These are phyloP conservation scores for Tetramorium alpestre DNA, from an alignment of 1,140 invertebrate species.

Conservation along the genomic window DNA sequence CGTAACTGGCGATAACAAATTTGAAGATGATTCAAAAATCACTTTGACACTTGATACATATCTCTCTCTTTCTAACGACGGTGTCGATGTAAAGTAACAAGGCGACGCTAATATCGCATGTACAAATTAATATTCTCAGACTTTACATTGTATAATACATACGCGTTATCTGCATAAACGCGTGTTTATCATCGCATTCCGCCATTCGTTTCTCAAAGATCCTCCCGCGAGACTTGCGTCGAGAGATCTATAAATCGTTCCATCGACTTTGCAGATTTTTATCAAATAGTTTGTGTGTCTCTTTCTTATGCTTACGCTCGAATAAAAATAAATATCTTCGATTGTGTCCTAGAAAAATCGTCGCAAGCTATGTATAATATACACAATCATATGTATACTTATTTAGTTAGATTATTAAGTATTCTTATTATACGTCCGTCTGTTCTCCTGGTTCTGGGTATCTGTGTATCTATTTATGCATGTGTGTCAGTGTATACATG, in stretches of 20 bases:
- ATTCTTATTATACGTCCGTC: slow-evolving; percentile 57
- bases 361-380: slow-evolving; percentile 72
- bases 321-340: slow-evolving; percentile 82
- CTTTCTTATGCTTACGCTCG: slow-evolving; percentile 67
- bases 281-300: slow-evolving; percentile 70
- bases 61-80: slow-evolving; percentile 34
- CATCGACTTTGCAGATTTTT: slow-evolving; percentile 55
- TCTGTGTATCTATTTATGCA: not conserved
- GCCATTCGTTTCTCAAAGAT: not conserved
- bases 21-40: not conserved
- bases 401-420: slow-evolving; percentile 74
- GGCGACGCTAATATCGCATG: slow-evolving; percentile 41
- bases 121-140: slow-evolving; percentile 2
- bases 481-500: not conserved
- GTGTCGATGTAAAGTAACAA: slow-evolving; percentile 13
- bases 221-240: not conserved
- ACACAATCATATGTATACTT: slow-evolving; percentile 63
- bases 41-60: slow-evolving; percentile 13
- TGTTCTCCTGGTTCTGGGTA: not conserved
- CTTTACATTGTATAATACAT: slow-evolving; percentile 20
- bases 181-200: not conserved
- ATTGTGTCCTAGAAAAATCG: slow-evolving; percentile 79
- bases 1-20: not conserved
- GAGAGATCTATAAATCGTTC: slow-evolving; percentile 1
- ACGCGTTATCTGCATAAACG: not conserved